phyloP scores from a whole-genome alignment of 2,113 vertebrate genomes.

The Pseudopipra pipra region DNA sequence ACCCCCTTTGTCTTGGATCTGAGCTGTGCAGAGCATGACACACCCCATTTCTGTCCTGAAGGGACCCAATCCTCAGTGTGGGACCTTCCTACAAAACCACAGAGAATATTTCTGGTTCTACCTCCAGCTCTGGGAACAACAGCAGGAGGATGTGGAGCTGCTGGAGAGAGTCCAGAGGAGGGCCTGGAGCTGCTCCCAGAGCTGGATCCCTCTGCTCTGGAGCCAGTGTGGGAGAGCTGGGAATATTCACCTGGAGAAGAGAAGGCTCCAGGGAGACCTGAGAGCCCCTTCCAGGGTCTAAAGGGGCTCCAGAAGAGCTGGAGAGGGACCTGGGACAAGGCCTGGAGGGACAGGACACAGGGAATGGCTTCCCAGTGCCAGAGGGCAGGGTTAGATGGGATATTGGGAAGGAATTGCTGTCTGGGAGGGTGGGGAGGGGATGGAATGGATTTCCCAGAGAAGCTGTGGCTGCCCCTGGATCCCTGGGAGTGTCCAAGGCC shows the following conservation, averaged over 20 bases:
- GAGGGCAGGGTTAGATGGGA: neutral
- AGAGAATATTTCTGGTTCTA: neutral
- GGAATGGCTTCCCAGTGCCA: neutral
- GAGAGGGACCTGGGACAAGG: neutral
- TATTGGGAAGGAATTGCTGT: neutral
- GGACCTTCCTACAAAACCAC: neutral
- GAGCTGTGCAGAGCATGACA: fast-evolving
- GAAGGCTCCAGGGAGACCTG: neutral
- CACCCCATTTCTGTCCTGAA: neutral
- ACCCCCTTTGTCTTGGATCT: neutral
- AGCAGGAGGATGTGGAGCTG: neutral
- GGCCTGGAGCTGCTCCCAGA: fast-evolving
- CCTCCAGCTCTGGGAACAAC: neutral
- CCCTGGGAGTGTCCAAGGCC: neutral
- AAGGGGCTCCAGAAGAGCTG: neutral
- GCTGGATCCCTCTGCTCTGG: neutral
- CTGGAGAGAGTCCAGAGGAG: neutral
- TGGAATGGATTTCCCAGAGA: neutral
- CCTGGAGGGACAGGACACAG: fast-evolving
- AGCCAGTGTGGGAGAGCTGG: neutral
- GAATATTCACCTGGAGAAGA: fast-evolving
- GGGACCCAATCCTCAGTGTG: neutral
- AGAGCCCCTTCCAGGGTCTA: neutral
- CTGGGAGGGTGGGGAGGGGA: neutral
- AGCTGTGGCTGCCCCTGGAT: neutral